Conservation (phyloP, 2,797 vertebrate genomes). For the Coreius guichenoti region DNA sequence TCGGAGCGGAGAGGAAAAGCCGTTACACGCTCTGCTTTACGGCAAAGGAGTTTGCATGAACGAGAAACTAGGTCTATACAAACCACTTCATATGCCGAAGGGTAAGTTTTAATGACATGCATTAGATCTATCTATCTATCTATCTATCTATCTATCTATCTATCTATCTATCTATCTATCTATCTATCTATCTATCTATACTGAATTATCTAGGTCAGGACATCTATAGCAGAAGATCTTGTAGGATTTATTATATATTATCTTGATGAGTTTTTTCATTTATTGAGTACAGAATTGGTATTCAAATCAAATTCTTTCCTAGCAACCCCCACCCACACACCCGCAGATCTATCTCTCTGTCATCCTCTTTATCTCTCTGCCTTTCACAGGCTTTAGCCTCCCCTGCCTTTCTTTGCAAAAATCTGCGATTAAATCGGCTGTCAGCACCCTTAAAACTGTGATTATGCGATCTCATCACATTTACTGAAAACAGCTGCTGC, state of each 20-base stretch:
- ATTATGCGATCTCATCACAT: constrained; percentile 32
- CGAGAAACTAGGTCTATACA: constrained; percentile 84
- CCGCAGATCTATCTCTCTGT: not conserved
- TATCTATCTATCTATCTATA: constrained; percentile 50
- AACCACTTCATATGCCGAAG: constrained; percentile 74
- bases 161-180: constrained; percentile 51
- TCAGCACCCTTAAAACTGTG: constrained; percentile 21
- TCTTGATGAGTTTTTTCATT: constrained; percentile 7
- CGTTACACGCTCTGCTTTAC: constrained; percentile 92
- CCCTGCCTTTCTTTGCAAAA: constrained; percentile 32
- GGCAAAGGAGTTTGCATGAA: constrained; percentile 89
- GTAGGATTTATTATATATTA: not conserved
- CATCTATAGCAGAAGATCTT: not conserved
- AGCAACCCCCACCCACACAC: constrained; percentile 4
- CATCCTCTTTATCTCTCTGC: constrained; percentile 3
- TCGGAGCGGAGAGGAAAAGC: constrained; percentile 91
- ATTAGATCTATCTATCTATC: constrained; percentile 59
- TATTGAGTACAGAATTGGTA: constrained; percentile 10
- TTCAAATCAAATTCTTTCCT: constrained; percentile 14
- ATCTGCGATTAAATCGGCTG: constrained; percentile 24
- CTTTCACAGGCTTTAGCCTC: constrained; percentile 43
- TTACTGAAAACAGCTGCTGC: constrained; percentile 29
- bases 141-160: constrained; percentile 20
- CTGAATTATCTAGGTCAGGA: not conserved
- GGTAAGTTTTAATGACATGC: constrained; percentile 64